Evolutionary conservation across 2,888 invertebrate genomes (phyloP).

Genomic region (Leptinotarsa juncta): DNA sequence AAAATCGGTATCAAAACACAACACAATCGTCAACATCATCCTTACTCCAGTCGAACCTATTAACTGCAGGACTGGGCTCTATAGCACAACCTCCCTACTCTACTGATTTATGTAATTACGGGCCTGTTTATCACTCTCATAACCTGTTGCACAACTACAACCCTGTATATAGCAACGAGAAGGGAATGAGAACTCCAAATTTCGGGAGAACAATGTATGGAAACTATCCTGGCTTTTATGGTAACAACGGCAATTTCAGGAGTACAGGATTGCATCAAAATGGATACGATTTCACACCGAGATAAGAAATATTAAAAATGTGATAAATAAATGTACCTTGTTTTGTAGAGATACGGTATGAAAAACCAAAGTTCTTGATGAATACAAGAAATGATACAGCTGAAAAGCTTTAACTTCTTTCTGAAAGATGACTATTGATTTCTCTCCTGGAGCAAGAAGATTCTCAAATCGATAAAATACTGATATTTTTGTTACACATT

Average conservation of each 20-base stretch:
- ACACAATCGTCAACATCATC: conserved; percentile 53
- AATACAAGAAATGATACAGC: not conserved
- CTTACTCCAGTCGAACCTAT: conserved; percentile 55
- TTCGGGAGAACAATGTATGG: conserved; percentile 61
- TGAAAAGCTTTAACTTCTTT: not conserved
- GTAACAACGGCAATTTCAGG: conserved; percentile 57
- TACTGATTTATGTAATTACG: conserved; percentile 75
- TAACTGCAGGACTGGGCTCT: conserved; percentile 57
- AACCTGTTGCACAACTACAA: conserved; percentile 64
- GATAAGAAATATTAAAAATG: conserved; percentile 28
- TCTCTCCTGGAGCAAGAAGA: too few relatives aligned
- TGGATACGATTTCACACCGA: conserved; percentile 58
- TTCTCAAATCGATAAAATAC: not conserved
- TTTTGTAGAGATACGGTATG: not conserved
- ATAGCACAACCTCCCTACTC: conserved; percentile 72
- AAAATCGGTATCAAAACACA: conserved; percentile 58
- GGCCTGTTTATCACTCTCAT: conserved; percentile 74
- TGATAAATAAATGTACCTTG: not conserved
- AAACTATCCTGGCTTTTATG: conserved; percentile 61
- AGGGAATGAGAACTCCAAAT: conserved; percentile 57
- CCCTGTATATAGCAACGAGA: conserved; percentile 60
- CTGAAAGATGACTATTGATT: not conserved
- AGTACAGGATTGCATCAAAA: conserved; percentile 53
- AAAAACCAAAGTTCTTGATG: not conserved
- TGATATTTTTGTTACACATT: conserved; percentile 3